Conservation (phyloP, 2,888 invertebrate species). For the Drosophila tanythrix region DNA sequence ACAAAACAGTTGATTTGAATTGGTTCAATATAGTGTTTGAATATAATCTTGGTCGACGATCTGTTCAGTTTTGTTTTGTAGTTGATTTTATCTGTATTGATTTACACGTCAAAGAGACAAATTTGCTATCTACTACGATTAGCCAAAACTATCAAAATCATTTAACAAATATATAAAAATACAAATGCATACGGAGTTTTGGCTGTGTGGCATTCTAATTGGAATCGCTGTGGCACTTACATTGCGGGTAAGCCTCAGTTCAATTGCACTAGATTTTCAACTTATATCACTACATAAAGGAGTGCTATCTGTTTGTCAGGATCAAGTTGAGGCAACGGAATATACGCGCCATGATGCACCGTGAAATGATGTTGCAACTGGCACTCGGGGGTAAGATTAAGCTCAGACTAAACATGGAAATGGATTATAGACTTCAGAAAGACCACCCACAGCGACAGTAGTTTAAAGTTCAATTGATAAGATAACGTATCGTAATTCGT, state of each 20-base stretch:
- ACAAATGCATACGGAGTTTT: slow-evolving; percentile 63
- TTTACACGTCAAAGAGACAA: slow-evolving; percentile 14
- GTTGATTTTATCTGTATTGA: background rate
- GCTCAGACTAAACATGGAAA: background rate
- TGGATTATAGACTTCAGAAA: background rate
- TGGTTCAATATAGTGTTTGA: background rate
- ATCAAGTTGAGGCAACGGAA: slow-evolving; percentile 64
- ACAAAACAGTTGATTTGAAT: background rate
- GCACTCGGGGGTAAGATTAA: slow-evolving; percentile 69
- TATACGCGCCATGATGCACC: slow-evolving; percentile 51
- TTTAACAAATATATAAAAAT: background rate
- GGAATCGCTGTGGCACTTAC: slow-evolving; percentile 52
- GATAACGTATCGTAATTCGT: slow-evolving; percentile 42
- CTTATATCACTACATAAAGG: slow-evolving; percentile 41
- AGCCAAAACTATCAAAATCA: slow-evolving; percentile 37
- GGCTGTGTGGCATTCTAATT: slow-evolving; percentile 65
- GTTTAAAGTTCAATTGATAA: slow-evolving; percentile 55
- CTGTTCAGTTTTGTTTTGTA: background rate
- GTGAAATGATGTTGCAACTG: slow-evolving; percentile 65
- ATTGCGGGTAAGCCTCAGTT: slow-evolving; percentile 56
- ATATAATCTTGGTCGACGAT: background rate
- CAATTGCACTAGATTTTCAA: background rate
- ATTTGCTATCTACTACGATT: background rate
- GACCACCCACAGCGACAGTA: background rate
- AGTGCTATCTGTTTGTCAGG: slow-evolving; percentile 63